Conservation (phyloP, 2,113 vertebrate species). For the Thamnaconus septentrionalis region DNA sequence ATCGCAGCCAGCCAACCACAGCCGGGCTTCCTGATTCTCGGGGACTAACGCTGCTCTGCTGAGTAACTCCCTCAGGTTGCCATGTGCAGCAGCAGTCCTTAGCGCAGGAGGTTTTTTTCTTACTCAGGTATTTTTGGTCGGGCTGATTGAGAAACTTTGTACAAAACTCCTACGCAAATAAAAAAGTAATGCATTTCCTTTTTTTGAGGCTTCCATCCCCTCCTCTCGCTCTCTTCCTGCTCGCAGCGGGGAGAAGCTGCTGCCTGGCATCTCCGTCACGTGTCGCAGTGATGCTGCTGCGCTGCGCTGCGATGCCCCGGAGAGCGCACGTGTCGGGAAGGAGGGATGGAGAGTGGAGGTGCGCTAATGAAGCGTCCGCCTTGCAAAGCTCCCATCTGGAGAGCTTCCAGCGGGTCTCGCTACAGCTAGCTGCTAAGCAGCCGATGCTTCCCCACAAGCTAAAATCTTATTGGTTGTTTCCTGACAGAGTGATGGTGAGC, state of each 20-base stretch:
- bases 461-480: too few species aligned
- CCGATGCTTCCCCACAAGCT: too few species aligned
- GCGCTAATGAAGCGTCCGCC: background rate
- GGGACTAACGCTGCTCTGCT: conserved; percentile 16
- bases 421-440: too few species aligned
- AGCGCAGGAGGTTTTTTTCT: conserved; percentile 1
- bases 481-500: too few species aligned
- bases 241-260: background rate
- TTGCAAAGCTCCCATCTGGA: conserved; percentile 15
- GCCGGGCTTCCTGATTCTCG: conserved; percentile 21
- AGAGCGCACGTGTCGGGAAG: conserved; percentile 14
- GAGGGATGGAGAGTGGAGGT: background rate
- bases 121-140: conserved; percentile 4
- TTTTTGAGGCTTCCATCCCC: background rate
- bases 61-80: conserved; percentile 54
- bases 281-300: conserved; percentile 23
- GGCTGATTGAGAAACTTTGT: background rate
- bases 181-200: too few species aligned
- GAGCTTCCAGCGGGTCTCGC: too few species aligned
- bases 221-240: background rate
- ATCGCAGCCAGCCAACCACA: conserved; percentile 44
- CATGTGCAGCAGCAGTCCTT: conserved; percentile 35
- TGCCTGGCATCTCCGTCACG: conserved; percentile 21
- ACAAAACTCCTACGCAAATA: too few species aligned
- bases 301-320: conserved; percentile 38